These are phyloP conservation scores for Ephestia elutella DNA, from an alignment of 1,140 invertebrate genomes.

Conservation along the genomic window DNA sequence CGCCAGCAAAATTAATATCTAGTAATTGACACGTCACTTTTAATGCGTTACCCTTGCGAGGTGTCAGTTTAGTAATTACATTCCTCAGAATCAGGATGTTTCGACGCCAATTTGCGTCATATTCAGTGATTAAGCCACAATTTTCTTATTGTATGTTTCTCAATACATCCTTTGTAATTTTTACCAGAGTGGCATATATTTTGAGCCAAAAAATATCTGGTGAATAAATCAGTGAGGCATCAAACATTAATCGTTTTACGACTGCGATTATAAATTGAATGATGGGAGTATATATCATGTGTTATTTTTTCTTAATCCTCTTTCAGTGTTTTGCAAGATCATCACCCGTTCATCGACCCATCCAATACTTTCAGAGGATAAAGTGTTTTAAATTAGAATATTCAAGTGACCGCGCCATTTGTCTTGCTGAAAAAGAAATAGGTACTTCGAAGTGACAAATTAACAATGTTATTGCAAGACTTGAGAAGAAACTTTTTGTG, in stretches of 20 bases:
- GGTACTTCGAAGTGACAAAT: conserved; percentile 50
- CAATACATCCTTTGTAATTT: background rate
- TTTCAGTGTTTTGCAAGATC: conserved; percentile 41
- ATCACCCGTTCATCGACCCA: conserved; percentile 47
- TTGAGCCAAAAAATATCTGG: conserved; percentile 2
- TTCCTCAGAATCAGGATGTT: background rate
- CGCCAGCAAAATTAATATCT: background rate
- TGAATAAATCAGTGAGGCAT: conserved; percentile 26
- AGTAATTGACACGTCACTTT: conserved; percentile 3
- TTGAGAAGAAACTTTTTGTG: background rate
- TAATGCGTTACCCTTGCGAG: background rate
- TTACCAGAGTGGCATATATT: background rate
- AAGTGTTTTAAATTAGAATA: conserved; percentile 65
- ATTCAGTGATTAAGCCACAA: background rate
- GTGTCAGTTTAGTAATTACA: background rate
- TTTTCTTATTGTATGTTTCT: background rate
- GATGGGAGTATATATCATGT: conserved; percentile 23
- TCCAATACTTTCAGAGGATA: conserved; percentile 39
- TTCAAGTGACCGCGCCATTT: conserved; percentile 46
- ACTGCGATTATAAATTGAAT: conserved; percentile 23
- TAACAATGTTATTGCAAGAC: conserved; percentile 30
- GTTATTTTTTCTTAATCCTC: conserved; percentile 27
- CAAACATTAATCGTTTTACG: conserved; percentile 25
- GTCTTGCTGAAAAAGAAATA: conserved; percentile 41
- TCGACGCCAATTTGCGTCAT: background rate